These are phyloP conservation scores for Spicauda simplicius DNA, from an alignment of 2,888 invertebrate species.

Conservation along the genomic window DNA sequence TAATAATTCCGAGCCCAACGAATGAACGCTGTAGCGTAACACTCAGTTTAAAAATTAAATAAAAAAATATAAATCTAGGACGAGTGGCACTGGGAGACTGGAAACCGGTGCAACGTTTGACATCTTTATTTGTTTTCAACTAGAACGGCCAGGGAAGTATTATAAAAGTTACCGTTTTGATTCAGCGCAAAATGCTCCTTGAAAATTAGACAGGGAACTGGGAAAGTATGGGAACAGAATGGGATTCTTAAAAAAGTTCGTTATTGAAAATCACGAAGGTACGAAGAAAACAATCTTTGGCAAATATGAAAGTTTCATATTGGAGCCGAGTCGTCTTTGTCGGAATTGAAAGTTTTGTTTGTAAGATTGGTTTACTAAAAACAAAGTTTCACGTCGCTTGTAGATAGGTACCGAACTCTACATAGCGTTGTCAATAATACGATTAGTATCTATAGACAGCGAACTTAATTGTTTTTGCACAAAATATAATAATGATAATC, in stretches of 20 bases:
- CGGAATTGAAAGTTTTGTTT: slow-evolving; percentile 9
- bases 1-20: too few relatives aligned
- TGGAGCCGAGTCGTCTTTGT: neutral
- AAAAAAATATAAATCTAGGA: slow-evolving; percentile 10
- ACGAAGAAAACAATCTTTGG: slow-evolving; percentile 19
- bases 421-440: neutral
- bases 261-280: slow-evolving; percentile 31
- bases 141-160: slow-evolving; percentile 15
- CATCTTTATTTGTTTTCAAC: slow-evolving; percentile 21
- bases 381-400: neutral
- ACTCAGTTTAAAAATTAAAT: too few relatives aligned
- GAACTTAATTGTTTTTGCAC: too few relatives aligned
- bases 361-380: neutral
- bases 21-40: too few relatives aligned
- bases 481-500: too few relatives aligned
- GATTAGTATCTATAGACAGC: neutral
- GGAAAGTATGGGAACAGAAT: slow-evolving; percentile 16
- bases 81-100: neutral
- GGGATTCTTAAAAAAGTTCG: slow-evolving; percentile 9
- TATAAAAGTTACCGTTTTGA: slow-evolving; percentile 30
- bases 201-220: slow-evolving; percentile 9
- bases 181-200: slow-evolving; percentile 24
- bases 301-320: slow-evolving; percentile 19
- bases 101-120: slow-evolving; percentile 18
- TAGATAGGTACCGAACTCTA: too few relatives aligned